A percentile compares a stretch with the other conserved stretches of the same genome.
Evolutionary conservation across 1,140 invertebrate genomes (phyloP).

Genomic region (Neomicropteryx cornuta): DNA sequence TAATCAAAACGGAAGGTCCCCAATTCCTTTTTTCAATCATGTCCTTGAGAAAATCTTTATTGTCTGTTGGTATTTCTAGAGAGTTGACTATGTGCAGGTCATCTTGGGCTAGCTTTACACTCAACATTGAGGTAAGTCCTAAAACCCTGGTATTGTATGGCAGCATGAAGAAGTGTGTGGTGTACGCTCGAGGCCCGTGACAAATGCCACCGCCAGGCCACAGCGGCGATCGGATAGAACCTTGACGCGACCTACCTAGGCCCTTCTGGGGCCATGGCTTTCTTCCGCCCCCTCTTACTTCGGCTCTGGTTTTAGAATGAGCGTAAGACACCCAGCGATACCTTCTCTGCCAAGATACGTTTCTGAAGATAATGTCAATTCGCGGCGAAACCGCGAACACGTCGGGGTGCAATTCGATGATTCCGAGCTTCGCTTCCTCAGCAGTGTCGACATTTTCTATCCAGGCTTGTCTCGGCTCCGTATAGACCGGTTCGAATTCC

Average conservation of each 20-base stretch:
- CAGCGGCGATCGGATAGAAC: conserved; percentile 81
- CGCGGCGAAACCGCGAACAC: conserved; percentile 75
- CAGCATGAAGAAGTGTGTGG: conserved; percentile 87
- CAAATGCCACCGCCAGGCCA: conserved; percentile 69
- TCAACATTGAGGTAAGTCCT: conserved; percentile 74
- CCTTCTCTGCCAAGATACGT: conserved; percentile 79
- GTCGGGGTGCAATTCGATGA: conserved; percentile 81
- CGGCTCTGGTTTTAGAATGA: conserved; percentile 62
- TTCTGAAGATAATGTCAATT: conserved; percentile 80
- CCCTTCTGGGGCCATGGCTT: conserved; percentile 98
- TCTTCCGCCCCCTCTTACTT: conserved; percentile 74
- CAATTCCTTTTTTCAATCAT: conserved; percentile 76
- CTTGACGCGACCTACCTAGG: conserved; percentile 75
- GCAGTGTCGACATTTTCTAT: conserved; percentile 78
- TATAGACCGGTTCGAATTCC: conserved; percentile 36
- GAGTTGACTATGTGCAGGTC: conserved; percentile 86
- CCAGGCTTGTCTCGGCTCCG: conserved; percentile 73
- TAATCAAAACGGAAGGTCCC: conserved; percentile 91
- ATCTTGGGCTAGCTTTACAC: conserved; percentile 89
- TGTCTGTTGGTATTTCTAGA: conserved; percentile 76
- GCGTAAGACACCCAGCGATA: conserved; percentile 72
- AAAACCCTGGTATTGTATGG: conserved; percentile 59
- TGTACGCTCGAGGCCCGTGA: conserved; percentile 84
- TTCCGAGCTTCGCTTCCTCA: conserved; percentile 67
- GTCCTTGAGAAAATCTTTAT: conserved; percentile 68